Conservation (phyloP, 2,888 invertebrate species). For the Epirrhoe alternata region DNA sequence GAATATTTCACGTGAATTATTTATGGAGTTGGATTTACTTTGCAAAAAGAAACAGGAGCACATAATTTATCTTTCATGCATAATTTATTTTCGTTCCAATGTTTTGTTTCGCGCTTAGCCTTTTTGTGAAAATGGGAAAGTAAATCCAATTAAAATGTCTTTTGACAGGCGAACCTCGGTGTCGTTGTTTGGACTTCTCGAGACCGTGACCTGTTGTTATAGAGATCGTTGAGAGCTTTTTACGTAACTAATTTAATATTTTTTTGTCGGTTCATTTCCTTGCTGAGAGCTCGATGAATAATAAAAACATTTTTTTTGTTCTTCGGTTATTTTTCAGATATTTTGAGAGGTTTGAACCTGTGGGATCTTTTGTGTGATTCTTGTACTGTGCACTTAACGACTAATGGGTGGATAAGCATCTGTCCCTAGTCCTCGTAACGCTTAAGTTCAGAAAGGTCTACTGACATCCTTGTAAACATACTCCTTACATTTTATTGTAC, state of each 20-base stretch:
- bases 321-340: conserved; percentile 10
- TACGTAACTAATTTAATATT: conserved; percentile 61
- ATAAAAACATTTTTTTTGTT: conserved; percentile 45
- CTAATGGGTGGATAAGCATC: conserved; percentile 13
- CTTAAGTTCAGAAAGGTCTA: conserved; percentile 11
- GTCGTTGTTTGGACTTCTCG: conserved; percentile 25
- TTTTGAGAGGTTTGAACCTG: conserved; percentile 7
- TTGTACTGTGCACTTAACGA: conserved; percentile 13
- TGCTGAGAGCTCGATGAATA: conserved; percentile 57
- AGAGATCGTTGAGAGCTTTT: conserved; percentile 50
- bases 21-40: conserved; percentile 40
- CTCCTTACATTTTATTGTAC: neutral
- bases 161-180: conserved; percentile 32
- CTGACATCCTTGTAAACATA: conserved; percentile 5
- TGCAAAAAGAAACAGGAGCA: conserved; percentile 38
- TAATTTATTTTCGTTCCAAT: conserved; percentile 43
- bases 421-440: conserved; percentile 14
- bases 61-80: conserved; percentile 48
- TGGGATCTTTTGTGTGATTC: conserved; percentile 5
- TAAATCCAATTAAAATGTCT: conserved; percentile 47
- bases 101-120: conserved; percentile 43
- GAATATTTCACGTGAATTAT: conserved; percentile 38
- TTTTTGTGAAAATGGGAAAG: conserved; percentile 44
- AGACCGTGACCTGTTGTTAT: conserved; percentile 48
- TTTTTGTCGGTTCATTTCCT: conserved; percentile 47